Percentiles rank a stretch among this genome's conserved stretches.
Evolutionary conservation across 2,797 vertebrate genomes (phyloP).

Genomic region (Glyptemys insculpta): DNA sequence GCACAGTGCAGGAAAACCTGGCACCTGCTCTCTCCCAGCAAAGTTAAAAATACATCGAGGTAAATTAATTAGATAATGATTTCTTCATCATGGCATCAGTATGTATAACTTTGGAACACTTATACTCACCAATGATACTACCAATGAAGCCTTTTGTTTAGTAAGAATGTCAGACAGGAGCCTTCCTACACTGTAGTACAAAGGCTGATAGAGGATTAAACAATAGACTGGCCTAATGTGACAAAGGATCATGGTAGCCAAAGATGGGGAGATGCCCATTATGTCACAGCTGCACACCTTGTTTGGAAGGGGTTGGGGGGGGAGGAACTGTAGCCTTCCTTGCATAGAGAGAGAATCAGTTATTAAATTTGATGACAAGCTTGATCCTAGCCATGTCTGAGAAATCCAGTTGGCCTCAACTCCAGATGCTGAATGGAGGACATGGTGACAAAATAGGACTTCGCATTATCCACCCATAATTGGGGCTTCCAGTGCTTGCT

Average conservation of each 20-base stretch:
- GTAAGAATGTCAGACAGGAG: background rate
- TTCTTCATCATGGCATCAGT: background rate
- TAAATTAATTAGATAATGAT: background rate
- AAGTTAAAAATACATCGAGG: background rate
- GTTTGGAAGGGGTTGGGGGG: background rate
- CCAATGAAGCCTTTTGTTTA: background rate
- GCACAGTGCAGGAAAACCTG: background rate
- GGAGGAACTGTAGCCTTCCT: background rate
- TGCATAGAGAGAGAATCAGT: background rate
- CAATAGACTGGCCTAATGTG: background rate
- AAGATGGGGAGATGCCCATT: background rate
- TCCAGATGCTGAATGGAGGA: background rate
- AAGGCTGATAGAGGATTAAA: background rate
- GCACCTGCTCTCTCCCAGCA: background rate
- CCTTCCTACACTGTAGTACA: background rate
- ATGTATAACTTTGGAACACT: background rate
- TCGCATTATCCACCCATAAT: background rate
- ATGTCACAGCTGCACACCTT: background rate
- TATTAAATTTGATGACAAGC: background rate
- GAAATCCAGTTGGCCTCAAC: background rate
- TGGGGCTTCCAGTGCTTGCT: background rate
- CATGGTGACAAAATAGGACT: too few species aligned
- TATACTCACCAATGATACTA: background rate
- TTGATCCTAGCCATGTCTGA: background rate
- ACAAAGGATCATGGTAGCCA: background rate